A percentile compares a stretch with the other conserved stretches of the same genome.
phyloP scores from a whole-genome alignment of 2,113 vertebrate genomes.

The Theristicus caerulescens region DNA sequence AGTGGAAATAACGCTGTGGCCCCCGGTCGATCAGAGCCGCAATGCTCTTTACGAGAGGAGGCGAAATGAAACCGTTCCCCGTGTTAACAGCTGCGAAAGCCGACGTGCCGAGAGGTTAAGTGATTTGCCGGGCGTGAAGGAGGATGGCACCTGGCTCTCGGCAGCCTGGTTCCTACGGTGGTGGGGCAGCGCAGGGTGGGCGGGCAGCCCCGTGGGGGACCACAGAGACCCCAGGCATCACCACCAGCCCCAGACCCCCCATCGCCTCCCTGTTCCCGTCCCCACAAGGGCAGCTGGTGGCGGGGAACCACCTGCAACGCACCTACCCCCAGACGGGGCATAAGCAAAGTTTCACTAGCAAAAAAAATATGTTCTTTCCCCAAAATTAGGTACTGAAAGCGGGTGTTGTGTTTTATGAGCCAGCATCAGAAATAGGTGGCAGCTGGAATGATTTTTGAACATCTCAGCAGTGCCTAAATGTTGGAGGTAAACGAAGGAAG shows the following conservation, averaged over 20 bases:
- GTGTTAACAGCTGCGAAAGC: constrained; percentile 8
- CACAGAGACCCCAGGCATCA: background rate
- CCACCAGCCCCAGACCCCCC: background rate
- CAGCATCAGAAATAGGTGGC: background rate
- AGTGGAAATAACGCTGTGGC: constrained; percentile 16
- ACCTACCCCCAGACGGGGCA: rapidly evolving
- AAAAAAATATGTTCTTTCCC: background rate
- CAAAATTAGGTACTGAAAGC: background rate
- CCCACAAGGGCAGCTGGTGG: background rate
- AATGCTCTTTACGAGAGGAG: background rate
- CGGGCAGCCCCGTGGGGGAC: rapidly evolving
- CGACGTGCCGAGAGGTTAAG: background rate
- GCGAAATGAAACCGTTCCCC: background rate
- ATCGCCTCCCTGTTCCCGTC: background rate
- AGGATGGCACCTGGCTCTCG: background rate
- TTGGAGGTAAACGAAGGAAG: background rate
- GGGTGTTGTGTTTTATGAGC: background rate
- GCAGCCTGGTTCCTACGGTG: background rate
- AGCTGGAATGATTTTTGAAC: constrained; percentile 5
- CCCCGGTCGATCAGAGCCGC: background rate
- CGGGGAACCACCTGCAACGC: background rate
- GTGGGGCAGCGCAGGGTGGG: rapidly evolving
- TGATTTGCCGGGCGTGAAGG: background rate
- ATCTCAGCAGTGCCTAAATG: background rate
- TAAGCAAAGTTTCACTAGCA: background rate